Evolutionary conservation across 2,888 invertebrate species (phyloP).

Genomic region (Antheraea yamamai): DNA sequence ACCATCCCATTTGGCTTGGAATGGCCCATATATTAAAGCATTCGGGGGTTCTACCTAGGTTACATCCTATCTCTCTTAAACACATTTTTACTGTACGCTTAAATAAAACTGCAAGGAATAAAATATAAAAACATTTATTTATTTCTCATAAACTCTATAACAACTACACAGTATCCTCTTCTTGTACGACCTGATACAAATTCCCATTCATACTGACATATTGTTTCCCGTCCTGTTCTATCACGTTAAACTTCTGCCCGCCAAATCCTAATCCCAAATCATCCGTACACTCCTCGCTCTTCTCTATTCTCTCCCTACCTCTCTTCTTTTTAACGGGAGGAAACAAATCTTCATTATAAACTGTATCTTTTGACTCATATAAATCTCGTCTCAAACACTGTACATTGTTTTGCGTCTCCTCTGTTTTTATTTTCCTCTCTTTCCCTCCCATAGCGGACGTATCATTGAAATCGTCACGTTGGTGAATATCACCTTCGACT

Average conservation of each 20-base stretch:
- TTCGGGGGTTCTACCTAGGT: too few relatives aligned
- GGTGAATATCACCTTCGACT: background rate
- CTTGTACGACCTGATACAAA: slow-evolving; percentile 2
- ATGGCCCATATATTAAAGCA: too few relatives aligned
- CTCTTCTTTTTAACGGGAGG: background rate
- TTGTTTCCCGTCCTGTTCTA: background rate
- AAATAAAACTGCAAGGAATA: background rate
- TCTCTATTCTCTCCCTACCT: background rate
- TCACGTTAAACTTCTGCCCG: background rate
- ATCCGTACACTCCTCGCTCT: background rate
- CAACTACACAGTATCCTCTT: background rate
- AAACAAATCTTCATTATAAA: background rate
- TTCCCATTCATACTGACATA: slow-evolving; percentile 1
- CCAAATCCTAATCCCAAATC: background rate
- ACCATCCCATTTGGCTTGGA: too few relatives aligned
- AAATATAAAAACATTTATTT: background rate
- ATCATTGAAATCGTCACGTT: background rate
- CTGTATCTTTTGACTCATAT: background rate
- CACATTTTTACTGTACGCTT: background rate
- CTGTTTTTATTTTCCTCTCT: background rate
- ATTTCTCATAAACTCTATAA: background rate
- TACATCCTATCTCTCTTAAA: too few relatives aligned
- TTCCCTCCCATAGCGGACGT: background rate
- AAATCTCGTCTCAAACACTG: background rate
- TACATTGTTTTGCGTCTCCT: background rate